These are phyloP conservation scores for Philereme transversata DNA, from an alignment of 2,888 invertebrate genomes.

Conservation along the genomic window DNA sequence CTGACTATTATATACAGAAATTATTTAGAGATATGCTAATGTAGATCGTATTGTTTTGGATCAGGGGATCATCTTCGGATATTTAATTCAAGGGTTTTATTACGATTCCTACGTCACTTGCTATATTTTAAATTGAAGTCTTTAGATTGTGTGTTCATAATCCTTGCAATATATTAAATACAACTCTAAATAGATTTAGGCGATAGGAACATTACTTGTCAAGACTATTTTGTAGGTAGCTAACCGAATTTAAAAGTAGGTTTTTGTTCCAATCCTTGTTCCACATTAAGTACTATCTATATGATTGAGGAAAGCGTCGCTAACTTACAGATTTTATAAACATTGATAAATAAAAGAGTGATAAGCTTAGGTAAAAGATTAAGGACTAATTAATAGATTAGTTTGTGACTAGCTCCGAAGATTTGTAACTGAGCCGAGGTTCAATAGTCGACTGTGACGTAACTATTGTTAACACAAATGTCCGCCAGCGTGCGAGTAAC, in stretches of 20 bases:
- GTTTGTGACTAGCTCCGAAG: constrained; percentile 36
- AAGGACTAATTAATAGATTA: constrained; percentile 44
- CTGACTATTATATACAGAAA: constrained; percentile 5
- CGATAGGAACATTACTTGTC: no score
- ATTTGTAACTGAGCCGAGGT: constrained; percentile 50
- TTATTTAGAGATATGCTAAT: constrained; percentile 5
- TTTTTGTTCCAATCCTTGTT: neutral
- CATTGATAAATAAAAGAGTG: neutral
- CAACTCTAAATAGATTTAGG: no score
- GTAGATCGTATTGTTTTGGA: constrained; percentile 8
- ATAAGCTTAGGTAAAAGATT: constrained; percentile 11
- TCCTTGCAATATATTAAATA: no score
- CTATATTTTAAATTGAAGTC: neutral
- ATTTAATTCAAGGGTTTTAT: constrained; percentile 7
- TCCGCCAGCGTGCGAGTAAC: neutral
- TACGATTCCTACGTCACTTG: constrained; percentile 3
- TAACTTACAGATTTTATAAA: constrained; percentile 1
- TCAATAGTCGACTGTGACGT: constrained; percentile 54
- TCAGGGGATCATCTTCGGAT: constrained; percentile 7
- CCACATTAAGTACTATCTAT: neutral
- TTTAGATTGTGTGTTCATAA: no score
- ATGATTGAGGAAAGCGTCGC: neutral
- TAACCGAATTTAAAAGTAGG: neutral
- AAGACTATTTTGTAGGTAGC: neutral
- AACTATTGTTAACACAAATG: constrained; percentile 27